Base-by-base conservation (phyloP, 2,888 invertebrate genomes). In the Hipparchia sbordonii region DNA sequence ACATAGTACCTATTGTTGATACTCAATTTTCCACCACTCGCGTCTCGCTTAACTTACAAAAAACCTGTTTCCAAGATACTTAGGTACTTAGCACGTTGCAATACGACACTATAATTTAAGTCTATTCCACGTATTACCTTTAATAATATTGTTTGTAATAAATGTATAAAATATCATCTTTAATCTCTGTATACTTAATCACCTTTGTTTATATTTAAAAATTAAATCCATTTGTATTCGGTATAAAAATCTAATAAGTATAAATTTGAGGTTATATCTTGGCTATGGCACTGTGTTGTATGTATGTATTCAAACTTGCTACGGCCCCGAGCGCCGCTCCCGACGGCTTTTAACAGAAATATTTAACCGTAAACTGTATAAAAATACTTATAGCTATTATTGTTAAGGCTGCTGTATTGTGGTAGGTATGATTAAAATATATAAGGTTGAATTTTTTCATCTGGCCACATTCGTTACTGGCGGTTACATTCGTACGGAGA, bases 141-240 rank as follows among this genome's bases (percentile, higher is more conserved):
- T 91, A 90, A 92, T 92, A 92, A 93, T 92, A 92, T 91, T 91
- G 91, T 92, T 86, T 92, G 92, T 93, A 93, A 93, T 93, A 93
- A 93, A 92, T 93, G 93, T 93, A 93, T 93, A 93, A 93, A 93
- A 93, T 93, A 93, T 93, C 92, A 93, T 93, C 93, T 93, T 90
- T 93, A 92, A 92, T 93, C 91, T 93, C 93, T 93, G 93, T 93
- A 93, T 93, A 93, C 92, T 91, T 92, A 93, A 92, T 93, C 93
- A 93, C 91, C 90, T 89, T 92, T 91, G 91, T 90, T 90, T 89
- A 92, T 93, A 92, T 91, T 93, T 93, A 90, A 93, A 92, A 93
- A 93, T 92, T 93, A 93, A 93, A 93, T 93, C 93, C 93, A 93
- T 93, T 93, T 93, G 91, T 93, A 92, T 65, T 92, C 89, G 93